phyloP scores from a whole-genome alignment of 2,888 invertebrate genomes.

The Philonicus albiceps region DNA sequence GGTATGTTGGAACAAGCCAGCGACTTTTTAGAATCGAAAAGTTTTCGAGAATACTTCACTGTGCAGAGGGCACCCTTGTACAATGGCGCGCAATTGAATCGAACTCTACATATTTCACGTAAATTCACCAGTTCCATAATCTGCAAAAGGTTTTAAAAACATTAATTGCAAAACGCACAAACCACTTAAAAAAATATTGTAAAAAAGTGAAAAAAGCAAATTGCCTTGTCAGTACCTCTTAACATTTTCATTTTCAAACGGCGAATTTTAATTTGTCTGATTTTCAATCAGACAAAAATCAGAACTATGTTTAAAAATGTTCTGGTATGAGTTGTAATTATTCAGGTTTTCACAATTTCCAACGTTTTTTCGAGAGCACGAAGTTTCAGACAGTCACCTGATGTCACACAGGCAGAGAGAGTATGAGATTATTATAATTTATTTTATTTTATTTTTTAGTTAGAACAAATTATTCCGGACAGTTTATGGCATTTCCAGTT shows the following conservation, averaged over 20 bases:
- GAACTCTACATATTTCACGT: background rate
- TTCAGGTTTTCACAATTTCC: background rate
- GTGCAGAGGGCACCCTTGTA: background rate
- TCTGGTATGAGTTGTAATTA: background rate
- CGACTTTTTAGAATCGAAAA: background rate
- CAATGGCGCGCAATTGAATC: background rate
- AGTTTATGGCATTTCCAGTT: background rate
- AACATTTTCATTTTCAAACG: background rate
- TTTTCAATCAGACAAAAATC: background rate
- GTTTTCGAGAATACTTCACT: background rate
- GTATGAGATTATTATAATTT: background rate
- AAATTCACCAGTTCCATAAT: background rate
- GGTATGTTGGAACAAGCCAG: background rate
- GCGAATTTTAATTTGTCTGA: background rate
- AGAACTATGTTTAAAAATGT: background rate
- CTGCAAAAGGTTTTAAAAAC: background rate
- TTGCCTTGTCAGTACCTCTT: background rate
- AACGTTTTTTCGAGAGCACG: background rate
- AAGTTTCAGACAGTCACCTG: background rate
- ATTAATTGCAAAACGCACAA: background rate
- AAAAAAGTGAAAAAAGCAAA: background rate
- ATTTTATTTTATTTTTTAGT: background rate
- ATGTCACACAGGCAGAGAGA: background rate
- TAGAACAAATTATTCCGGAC: background rate
- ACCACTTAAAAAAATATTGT: background rate